These are phyloP conservation scores for Stenodema calcarata DNA, from an alignment of 2,888 invertebrate species.

Conservation along the genomic window DNA sequence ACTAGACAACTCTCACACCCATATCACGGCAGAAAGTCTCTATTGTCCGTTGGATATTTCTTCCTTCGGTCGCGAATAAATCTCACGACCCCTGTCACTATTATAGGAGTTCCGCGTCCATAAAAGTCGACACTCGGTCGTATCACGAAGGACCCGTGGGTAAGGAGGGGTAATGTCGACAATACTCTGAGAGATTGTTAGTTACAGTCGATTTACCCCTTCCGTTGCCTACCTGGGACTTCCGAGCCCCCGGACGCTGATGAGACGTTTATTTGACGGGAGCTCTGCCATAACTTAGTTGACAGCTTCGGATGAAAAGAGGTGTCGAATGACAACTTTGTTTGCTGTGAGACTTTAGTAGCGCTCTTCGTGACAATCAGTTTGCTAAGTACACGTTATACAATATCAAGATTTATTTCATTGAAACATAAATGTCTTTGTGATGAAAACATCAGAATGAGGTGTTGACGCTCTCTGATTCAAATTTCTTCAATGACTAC, in stretches of 20 bases:
- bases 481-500: too few species aligned
- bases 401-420: background rate
- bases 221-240: background rate
- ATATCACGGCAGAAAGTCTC: constrained; percentile 23
- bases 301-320: background rate
- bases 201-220: constrained; percentile 36
- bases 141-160: background rate
- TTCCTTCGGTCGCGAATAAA: constrained; percentile 19
- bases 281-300: background rate
- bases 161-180: background rate
- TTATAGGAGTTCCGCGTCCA: constrained; percentile 17
- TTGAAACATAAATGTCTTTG: background rate
- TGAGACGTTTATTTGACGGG: constrained; percentile 33
- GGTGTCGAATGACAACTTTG: background rate
- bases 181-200: background rate
- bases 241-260: background rate
- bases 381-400: background rate
- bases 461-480: too few species aligned
- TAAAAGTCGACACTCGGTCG: background rate
- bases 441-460: background rate
- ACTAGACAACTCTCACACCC: constrained; percentile 41
- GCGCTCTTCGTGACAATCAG: background rate
- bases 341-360: background rate
- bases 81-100: background rate
- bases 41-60: background rate